Conservation (phyloP, 2,113 vertebrate species). For the Puma concolor region DNA sequence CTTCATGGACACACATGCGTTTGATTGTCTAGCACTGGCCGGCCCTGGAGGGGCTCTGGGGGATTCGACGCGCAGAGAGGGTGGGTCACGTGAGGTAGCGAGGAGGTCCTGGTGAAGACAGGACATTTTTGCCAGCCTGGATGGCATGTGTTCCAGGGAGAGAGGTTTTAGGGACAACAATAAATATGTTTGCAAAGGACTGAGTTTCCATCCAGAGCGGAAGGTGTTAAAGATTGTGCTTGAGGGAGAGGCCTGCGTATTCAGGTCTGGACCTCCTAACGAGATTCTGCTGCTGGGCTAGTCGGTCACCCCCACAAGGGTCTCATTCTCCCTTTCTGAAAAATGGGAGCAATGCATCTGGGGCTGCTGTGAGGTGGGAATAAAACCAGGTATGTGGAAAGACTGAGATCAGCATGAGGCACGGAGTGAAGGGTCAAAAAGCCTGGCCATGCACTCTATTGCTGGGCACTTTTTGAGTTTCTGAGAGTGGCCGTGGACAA, state of each 20-base stretch:
- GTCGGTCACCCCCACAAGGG: too few relatives aligned
- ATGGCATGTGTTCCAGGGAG: too few relatives aligned
- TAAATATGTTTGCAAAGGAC: not conserved
- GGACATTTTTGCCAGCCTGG: too few relatives aligned
- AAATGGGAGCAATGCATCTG: not conserved
- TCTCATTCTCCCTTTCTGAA: not conserved
- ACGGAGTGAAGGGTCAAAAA: too few relatives aligned
- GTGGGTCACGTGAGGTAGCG: too few relatives aligned
- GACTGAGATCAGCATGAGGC: not conserved
- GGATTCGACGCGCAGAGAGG: fast-evolving
- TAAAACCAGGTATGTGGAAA: not conserved
- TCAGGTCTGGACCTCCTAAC: not conserved
- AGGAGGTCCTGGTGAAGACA: too few relatives aligned
- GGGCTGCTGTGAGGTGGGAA: not conserved
- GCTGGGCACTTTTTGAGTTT: too few relatives aligned
- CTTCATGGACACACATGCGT: fast-evolving
- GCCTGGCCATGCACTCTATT: not conserved
- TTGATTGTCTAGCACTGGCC: not conserved
- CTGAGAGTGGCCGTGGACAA: not conserved
- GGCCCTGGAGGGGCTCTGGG: not conserved
- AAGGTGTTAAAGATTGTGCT: not conserved
- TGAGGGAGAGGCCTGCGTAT: not conserved
- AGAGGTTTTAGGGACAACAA: not conserved
- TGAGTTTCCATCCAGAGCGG: not conserved
- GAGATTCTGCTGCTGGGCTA: not conserved